Evolutionary conservation across 2,113 vertebrate genomes (phyloP).

Genomic region (Lasiurus borealis): DNA sequence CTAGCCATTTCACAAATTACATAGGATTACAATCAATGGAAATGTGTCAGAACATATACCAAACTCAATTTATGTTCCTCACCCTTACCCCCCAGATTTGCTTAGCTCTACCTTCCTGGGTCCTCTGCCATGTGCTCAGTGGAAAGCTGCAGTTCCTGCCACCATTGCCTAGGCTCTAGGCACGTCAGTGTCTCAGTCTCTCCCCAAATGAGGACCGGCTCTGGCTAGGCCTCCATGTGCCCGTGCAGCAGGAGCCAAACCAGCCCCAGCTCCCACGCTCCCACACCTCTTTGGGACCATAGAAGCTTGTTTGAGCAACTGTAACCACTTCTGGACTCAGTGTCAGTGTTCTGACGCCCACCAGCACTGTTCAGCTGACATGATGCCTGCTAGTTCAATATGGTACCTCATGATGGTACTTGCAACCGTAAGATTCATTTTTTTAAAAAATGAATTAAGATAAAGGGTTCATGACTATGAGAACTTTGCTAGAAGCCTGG

Average conservation of each 20-base stretch:
- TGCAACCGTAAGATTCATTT: background rate
- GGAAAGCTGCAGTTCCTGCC: background rate
- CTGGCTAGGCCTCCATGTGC: background rate
- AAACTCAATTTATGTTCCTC: background rate
- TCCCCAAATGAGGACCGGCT: background rate
- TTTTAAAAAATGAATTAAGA: background rate
- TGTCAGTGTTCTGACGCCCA: background rate
- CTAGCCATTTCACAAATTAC: background rate
- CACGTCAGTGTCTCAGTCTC: background rate
- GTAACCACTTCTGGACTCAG: background rate
- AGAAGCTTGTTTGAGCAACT: background rate
- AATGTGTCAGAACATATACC: background rate
- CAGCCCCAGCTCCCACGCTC: background rate
- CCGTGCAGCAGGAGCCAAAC: background rate
- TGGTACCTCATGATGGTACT: background rate
- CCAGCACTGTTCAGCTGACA: background rate
- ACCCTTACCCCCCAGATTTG: background rate
- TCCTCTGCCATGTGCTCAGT: background rate
- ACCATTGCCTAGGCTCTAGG: background rate
- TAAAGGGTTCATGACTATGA: background rate
- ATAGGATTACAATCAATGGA: background rate
- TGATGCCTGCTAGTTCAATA: background rate
- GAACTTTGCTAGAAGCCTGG: background rate
- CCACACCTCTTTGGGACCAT: background rate
- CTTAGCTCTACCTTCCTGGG: background rate